Conservation (phyloP, 2,888 invertebrate genomes). For the Phasia obesa region DNA sequence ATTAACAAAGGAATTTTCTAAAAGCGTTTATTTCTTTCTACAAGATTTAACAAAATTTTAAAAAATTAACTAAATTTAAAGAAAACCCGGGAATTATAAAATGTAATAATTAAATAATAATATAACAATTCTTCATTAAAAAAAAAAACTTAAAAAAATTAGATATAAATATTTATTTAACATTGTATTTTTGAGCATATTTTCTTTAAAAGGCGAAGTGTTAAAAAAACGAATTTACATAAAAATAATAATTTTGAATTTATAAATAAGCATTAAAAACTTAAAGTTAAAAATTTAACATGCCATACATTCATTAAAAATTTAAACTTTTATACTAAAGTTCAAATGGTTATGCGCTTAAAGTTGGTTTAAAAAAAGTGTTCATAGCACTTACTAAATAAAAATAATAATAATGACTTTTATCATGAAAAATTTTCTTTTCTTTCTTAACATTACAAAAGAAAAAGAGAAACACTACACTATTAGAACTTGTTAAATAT, state of each 20-base stretch:
- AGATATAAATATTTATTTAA: slow-evolving; percentile 39
- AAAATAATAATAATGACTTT: slow-evolving; percentile 59
- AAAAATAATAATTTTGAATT: slow-evolving; percentile 50
- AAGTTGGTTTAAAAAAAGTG: slow-evolving; percentile 32
- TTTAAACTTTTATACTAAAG: slow-evolving; percentile 36
- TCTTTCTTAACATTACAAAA: slow-evolving; percentile 32
- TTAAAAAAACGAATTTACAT: slow-evolving; percentile 20
- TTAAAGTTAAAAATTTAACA: slow-evolving; percentile 35
- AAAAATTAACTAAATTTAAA: slow-evolving; percentile 50
- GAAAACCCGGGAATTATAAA: slow-evolving; percentile 30
- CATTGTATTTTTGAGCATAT: slow-evolving; percentile 59
- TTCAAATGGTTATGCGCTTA: slow-evolving; percentile 28
- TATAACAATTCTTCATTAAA: slow-evolving; percentile 45
- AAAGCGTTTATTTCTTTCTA: slow-evolving; percentile 57
- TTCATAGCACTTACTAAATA: slow-evolving; percentile 18
- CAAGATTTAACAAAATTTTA: slow-evolving; percentile 60
- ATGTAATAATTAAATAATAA: slow-evolving; percentile 44
- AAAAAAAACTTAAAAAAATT: slow-evolving; percentile 40
- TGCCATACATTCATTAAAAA: slow-evolving; percentile 39
- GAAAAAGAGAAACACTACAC: slow-evolving; percentile 20
- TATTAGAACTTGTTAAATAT: slow-evolving; percentile 27
- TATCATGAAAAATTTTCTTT: slow-evolving; percentile 40
- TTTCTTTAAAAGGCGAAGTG: slow-evolving; percentile 38
- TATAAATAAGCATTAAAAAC: slow-evolving; percentile 45
- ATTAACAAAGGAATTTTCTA: slow-evolving; percentile 63